These are phyloP conservation scores for Denticeps clupeoides DNA, from an alignment of 2,797 vertebrate genomes.

Conservation along the genomic window DNA sequence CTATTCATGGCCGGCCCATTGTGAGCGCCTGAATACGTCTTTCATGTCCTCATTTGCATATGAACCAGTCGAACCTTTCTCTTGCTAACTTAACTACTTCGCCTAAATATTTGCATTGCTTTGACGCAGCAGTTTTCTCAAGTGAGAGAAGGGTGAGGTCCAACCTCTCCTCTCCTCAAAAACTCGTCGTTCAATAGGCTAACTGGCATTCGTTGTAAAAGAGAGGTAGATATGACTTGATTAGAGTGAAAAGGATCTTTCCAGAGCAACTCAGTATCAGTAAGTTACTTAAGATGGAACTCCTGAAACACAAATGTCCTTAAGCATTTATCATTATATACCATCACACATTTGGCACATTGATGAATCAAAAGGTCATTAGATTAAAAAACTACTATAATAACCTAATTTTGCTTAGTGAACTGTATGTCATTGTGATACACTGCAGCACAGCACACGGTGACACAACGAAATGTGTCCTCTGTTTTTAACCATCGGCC, in stretches of 20 bases:
- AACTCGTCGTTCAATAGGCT: background rate
- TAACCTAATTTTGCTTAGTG: too few species aligned
- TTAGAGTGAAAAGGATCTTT: constrained; percentile 2
- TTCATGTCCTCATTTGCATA: constrained; percentile 33
- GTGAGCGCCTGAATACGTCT: constrained; percentile 28
- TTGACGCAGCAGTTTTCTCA: constrained; percentile 20
- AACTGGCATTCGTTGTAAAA: background rate
- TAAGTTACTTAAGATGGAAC: background rate
- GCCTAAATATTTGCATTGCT: constrained; percentile 40
- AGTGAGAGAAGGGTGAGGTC: background rate
- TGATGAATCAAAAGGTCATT: too few species aligned
- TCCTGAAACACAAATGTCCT: background rate
- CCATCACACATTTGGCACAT: too few species aligned
- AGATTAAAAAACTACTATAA: too few species aligned
- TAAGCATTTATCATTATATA: too few species aligned
- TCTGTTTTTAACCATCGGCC: too few species aligned
- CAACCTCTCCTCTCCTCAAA: background rate
- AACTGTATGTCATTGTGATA: too few species aligned
- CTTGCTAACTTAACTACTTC: constrained; percentile 36
- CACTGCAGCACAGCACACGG: too few species aligned
- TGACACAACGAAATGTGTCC: too few species aligned
- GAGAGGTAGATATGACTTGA: constrained; percentile 1
- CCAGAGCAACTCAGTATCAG: constrained; percentile 1
- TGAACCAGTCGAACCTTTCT: constrained; percentile 32
- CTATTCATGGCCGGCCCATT: constrained; percentile 22